Evolutionary conservation across 1,140 invertebrate genomes (phyloP).

Genomic region (Hylyphantes graminicola): DNA sequence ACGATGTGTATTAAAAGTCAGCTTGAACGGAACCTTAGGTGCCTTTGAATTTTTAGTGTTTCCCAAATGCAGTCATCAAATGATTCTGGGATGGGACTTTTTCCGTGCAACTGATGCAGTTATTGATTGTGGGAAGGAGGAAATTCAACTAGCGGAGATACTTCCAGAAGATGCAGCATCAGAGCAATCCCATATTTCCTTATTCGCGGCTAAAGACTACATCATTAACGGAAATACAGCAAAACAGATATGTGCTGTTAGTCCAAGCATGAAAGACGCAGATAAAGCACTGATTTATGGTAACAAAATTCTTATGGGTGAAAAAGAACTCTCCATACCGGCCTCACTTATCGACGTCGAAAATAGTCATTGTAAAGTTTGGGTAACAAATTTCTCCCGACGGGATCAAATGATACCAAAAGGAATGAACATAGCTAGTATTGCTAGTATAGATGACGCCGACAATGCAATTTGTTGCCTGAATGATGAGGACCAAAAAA

Average conservation of each 20-base stretch:
- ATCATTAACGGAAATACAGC: background rate
- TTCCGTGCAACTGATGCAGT: background rate
- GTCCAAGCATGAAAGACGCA: background rate
- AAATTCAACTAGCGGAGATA: background rate
- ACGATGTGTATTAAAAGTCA: slow-evolving; percentile 7
- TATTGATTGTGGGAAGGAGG: background rate
- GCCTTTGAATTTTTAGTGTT: slow-evolving; percentile 23
- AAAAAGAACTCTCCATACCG: slow-evolving; percentile 4
- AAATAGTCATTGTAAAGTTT: background rate
- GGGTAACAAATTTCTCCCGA: background rate
- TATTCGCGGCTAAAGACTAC: background rate
- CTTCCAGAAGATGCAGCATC: background rate
- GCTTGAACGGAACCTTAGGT: background rate
- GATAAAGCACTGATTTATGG: slow-evolving; percentile 59
- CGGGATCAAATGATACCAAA: background rate
- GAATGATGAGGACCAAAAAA: too few species aligned
- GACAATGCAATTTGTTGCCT: too few species aligned
- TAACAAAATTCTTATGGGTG: slow-evolving; percentile 68
- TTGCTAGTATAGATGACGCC: slow-evolving; percentile 62
- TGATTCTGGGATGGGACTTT: slow-evolving; percentile 24
- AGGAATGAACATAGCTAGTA: slow-evolving; percentile 11
- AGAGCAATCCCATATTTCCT: background rate
- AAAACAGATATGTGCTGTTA: background rate
- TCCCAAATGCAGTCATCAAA: slow-evolving; percentile 24
- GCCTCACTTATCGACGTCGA: background rate